A percentile compares a stretch with the other conserved stretches of the same genome.
These are phyloP conservation scores for Cantharis flavilabris DNA, from an alignment of 2,888 invertebrate species.

Conservation along the genomic window DNA sequence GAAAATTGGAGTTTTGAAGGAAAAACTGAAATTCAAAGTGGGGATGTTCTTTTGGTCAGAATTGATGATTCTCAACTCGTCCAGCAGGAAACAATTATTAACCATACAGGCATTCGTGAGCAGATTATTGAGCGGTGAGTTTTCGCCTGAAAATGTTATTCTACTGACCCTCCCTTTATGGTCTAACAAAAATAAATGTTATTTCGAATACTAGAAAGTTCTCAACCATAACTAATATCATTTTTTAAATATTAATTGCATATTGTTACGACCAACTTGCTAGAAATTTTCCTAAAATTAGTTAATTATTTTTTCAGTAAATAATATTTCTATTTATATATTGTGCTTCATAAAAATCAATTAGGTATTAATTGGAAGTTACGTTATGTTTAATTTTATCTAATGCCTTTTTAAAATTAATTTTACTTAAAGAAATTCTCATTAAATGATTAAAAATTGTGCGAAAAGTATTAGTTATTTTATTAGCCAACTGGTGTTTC, in stretches of 20 bases:
- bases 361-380: too few relatives aligned
- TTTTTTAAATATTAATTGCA: not conserved
- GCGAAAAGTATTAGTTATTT: too few relatives aligned
- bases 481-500: too few relatives aligned
- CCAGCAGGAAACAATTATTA: slow-evolving; percentile 50
- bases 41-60: slow-evolving; percentile 72
- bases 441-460: too few relatives aligned
- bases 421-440: too few relatives aligned
- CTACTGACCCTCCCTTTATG: slow-evolving; percentile 5
- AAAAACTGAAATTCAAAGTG: slow-evolving; percentile 70
- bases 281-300: too few relatives aligned
- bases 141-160: slow-evolving; percentile 7
- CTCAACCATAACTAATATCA: not conserved
- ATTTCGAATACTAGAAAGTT: not conserved
- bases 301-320: too few relatives aligned
- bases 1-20: slow-evolving; percentile 65
- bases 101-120: slow-evolving; percentile 37
- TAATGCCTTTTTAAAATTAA: too few relatives aligned
- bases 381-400: too few relatives aligned
- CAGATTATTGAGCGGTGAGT: slow-evolving; percentile 36
- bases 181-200: slow-evolving; percentile 22
- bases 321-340: too few relatives aligned
- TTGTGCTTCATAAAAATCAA: too few relatives aligned
- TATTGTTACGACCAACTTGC: too few relatives aligned
- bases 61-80: slow-evolving; percentile 67